These are phyloP conservation scores for Eurois occulta DNA, from an alignment of 2,888 invertebrate species.

Conservation along the genomic window DNA sequence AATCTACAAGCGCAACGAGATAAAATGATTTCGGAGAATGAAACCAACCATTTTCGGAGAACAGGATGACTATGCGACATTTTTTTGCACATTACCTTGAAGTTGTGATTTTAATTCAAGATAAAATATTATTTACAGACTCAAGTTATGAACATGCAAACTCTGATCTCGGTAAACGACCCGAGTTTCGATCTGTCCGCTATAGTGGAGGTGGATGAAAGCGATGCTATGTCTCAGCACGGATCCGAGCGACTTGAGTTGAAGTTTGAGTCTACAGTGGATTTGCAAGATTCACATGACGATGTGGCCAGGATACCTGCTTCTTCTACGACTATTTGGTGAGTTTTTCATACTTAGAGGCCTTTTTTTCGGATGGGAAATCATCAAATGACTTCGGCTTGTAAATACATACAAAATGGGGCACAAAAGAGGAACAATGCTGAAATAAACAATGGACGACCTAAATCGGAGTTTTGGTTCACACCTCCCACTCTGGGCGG, in stretches of 20 bases:
- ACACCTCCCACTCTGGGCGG: too few relatives aligned
- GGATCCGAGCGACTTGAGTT: slow-evolving; percentile 84
- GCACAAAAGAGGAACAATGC: slow-evolving; percentile 70
- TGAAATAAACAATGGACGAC: slow-evolving; percentile 78
- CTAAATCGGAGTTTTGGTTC: slow-evolving; percentile 78
- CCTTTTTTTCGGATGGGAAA: too few relatives aligned
- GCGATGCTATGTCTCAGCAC: slow-evolving; percentile 80
- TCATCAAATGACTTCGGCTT: slow-evolving; percentile 57
- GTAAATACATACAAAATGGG: slow-evolving; percentile 47
- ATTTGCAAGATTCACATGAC: slow-evolving; percentile 81
- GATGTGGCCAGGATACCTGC: slow-evolving; percentile 79
- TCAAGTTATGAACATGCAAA: slow-evolving; percentile 88
- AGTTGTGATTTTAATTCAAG: not conserved
- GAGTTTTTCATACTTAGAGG: slow-evolving; percentile 36
- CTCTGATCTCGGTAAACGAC: slow-evolving; percentile 85
- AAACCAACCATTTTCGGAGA: not conserved
- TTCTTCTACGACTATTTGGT: slow-evolving; percentile 85
- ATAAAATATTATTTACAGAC: slow-evolving; percentile 73
- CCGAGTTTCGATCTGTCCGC: slow-evolving; percentile 88
- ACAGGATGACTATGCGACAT: not conserved
- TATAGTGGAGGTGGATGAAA: slow-evolving; percentile 88
- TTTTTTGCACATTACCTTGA: not conserved
- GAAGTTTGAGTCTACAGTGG: slow-evolving; percentile 82
- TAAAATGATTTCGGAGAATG: not conserved
- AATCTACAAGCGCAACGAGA: not conserved